These are phyloP conservation scores for Zalophus californianus DNA, from an alignment of 2,797 vertebrate genomes.

Conservation along the genomic window DNA sequence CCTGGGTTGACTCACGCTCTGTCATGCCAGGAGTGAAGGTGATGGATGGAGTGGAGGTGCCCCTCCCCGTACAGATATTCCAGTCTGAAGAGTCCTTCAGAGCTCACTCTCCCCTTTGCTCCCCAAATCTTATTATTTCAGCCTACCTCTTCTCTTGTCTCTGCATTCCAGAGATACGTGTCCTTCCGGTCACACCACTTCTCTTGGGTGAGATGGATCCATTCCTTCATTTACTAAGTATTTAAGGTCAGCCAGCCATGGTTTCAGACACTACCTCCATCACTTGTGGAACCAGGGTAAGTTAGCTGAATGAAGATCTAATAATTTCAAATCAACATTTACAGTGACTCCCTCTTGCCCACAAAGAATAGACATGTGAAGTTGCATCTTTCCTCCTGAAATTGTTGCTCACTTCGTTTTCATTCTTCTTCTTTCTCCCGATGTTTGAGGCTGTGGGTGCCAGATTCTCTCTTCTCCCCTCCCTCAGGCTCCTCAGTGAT, in stretches of 20 bases:
- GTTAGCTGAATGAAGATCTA: neutral
- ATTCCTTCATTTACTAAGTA: neutral
- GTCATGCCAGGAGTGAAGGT: neutral
- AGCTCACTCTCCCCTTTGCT: neutral
- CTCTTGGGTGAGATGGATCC: constrained; percentile 65
- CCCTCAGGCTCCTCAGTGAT: neutral
- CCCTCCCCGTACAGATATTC: neutral
- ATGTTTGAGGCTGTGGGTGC: neutral
- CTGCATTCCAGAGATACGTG: constrained; percentile 72
- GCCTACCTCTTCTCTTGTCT: neutral
- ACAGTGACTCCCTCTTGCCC: neutral
- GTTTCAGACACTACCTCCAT: neutral
- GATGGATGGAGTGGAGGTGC: neutral
- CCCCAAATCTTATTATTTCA: neutral
- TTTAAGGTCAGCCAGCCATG: neutral
- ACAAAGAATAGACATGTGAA: neutral
- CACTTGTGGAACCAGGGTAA: neutral
- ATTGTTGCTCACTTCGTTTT: neutral
- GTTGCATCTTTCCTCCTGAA: neutral
- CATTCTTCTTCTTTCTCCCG: neutral
- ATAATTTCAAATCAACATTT: neutral
- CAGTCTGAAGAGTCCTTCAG: neutral
- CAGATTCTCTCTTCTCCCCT: neutral
- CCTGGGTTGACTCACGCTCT: neutral
- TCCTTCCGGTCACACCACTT: constrained; percentile 64